Evolutionary conservation across 2,797 vertebrate species (phyloP).

Genomic region (Typhlichthys eigenmanni): DNA sequence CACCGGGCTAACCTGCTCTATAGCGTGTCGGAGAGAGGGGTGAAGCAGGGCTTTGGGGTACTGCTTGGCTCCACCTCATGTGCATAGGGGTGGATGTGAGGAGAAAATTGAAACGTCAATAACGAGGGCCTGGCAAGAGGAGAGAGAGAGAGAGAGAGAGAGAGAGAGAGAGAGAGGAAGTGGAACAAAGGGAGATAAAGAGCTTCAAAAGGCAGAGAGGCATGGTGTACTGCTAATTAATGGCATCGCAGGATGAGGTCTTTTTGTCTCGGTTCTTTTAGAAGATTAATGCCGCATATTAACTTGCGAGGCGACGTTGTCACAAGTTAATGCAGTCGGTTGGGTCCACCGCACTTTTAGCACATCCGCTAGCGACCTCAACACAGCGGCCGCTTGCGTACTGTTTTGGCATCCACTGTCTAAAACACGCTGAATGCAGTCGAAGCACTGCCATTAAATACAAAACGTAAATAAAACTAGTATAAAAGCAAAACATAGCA

Average conservation of each 20-base stretch:
- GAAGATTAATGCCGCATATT: conserved; percentile 61
- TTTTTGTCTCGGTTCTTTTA: conserved; percentile 33
- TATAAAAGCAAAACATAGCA: not conserved
- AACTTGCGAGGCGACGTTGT: conserved; percentile 50
- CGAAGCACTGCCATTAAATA: conserved; percentile 17
- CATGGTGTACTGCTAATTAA: conserved; percentile 65
- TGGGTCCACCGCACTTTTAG: conserved; percentile 35
- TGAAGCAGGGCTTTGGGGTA: conserved; percentile 43
- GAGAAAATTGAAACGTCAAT: conserved; percentile 82
- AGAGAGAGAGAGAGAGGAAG: conserved; percentile 70
- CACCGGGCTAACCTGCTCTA: conserved; percentile 52
- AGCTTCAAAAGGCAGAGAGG: conserved; percentile 72
- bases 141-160: conserved; percentile 64
- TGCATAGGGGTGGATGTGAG: conserved; percentile 65
- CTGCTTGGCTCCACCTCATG: conserved; percentile 37
- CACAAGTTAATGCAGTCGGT: conserved; percentile 45
- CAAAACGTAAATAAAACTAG: not conserved
- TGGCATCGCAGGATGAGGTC: conserved; percentile 63
- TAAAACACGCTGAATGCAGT: too few species aligned
- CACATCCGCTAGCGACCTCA: not conserved
- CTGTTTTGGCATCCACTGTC: not conserved
- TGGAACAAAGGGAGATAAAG: conserved; percentile 70
- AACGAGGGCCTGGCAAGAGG: conserved; percentile 57
- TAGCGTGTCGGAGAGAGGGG: conserved; percentile 55
- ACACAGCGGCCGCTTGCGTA: not conserved